A percentile compares a stretch with the other conserved stretches of the same genome.
phyloP scores from a whole-genome alignment of 2,113 vertebrate species.

The Cariama cristata region DNA sequence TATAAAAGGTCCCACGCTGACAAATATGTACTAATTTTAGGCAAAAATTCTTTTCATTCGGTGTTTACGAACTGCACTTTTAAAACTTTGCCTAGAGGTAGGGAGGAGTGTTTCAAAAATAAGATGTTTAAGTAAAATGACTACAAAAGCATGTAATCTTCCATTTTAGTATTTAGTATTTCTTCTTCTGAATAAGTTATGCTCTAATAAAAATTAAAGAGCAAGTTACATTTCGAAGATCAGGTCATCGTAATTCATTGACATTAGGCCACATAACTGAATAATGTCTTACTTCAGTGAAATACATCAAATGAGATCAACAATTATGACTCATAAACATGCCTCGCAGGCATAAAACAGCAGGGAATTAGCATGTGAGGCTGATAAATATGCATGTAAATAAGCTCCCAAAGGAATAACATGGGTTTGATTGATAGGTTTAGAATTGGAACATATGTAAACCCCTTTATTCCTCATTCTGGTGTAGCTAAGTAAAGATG shows the following conservation, averaged over 20 bases:
- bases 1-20: not conserved
- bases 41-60: conserved; percentile 6
- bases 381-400: conserved; percentile 99
- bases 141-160: conserved; percentile 48
- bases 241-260: conserved; percentile 95
- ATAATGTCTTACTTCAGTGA: conserved; percentile 98
- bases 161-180: conserved; percentile 45
- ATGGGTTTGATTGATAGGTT: conserved; percentile 99
- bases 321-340: conserved; percentile 99
- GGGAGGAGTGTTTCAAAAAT: conserved; percentile 47
- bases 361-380: conserved; percentile 99
- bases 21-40: not conserved
- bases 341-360: conserved; percentile 98
- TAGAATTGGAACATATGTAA: conserved; percentile 99
- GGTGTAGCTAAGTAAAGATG: conserved; percentile 92
- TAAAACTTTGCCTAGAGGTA: conserved; percentile 51
- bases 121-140: conserved; percentile 59
- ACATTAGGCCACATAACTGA: conserved; percentile 97
- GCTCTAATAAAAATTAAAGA: conserved; percentile 86
- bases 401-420: conserved; percentile 99
- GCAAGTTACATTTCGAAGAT: conserved; percentile 90
- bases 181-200: conserved; percentile 74
- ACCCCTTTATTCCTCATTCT: conserved; percentile 96
- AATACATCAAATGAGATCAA: conserved; percentile 99
- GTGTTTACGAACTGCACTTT: not conserved